phyloP scores from a whole-genome alignment of 1,140 invertebrate species.

The Eumeta japonica region DNA sequence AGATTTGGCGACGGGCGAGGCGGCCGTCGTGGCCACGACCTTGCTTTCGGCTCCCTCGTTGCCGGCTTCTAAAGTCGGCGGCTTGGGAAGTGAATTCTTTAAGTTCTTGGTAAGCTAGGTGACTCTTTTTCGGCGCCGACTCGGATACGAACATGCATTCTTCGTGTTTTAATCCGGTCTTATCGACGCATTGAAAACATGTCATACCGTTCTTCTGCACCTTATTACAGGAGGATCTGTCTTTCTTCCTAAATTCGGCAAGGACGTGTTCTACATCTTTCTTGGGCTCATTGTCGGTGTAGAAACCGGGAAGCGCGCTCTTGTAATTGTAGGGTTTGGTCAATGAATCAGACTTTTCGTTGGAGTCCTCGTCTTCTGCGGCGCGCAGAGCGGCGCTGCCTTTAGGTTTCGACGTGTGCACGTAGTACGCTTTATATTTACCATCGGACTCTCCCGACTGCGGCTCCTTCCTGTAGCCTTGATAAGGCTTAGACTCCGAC shows the following conservation, averaged over 20 bases:
- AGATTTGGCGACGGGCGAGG: constrained; percentile 30
- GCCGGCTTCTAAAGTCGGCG: constrained; percentile 30
- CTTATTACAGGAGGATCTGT: constrained; percentile 69
- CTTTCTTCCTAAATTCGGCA: constrained; percentile 67
- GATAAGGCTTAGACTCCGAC: constrained; percentile 24
- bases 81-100: constrained; percentile 55
- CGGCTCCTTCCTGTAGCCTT: constrained; percentile 31
- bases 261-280: constrained; percentile 69
- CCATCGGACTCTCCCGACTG: constrained; percentile 36
- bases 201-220: constrained; percentile 70
- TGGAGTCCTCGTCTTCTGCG: constrained; percentile 27
- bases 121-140: constrained; percentile 59
- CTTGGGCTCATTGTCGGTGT: constrained; percentile 51
- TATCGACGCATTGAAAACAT: constrained; percentile 69
- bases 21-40: constrained; percentile 39
- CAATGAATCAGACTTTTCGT: constrained; percentile 25
- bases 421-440: constrained; percentile 50
- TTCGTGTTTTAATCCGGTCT: constrained; percentile 67
- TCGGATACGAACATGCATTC: constrained; percentile 74
- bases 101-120: constrained; percentile 58
- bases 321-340: constrained; percentile 45
- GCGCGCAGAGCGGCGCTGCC: constrained; percentile 34
- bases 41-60: constrained; percentile 45
- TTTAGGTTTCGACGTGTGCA: constrained; percentile 33
- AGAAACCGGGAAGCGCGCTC: constrained; percentile 47